These are phyloP conservation scores for Alethe diademata DNA, from an alignment of 2,113 vertebrate species.

Conservation along the genomic window DNA sequence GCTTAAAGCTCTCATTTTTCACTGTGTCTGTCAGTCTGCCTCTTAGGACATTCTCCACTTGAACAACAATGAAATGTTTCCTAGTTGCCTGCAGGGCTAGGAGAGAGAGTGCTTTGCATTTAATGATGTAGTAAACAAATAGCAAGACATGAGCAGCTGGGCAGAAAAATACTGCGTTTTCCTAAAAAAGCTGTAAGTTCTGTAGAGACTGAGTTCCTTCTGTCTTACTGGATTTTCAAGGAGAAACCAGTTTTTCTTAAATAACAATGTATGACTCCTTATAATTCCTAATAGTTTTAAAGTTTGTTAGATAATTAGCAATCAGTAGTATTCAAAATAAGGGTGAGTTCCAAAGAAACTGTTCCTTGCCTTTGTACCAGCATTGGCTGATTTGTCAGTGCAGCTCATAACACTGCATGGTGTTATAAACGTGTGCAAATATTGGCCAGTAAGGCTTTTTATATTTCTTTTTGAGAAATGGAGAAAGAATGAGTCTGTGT, in stretches of 20 bases:
- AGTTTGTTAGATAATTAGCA: neutral
- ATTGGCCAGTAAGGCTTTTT: neutral
- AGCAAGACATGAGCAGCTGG: neutral
- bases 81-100: neutral
- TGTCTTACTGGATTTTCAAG: neutral
- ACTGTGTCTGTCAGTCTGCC: neutral
- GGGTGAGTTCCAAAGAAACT: neutral
- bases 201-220: neutral
- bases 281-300: neutral
- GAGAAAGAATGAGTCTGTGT: neutral
- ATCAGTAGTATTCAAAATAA: neutral
- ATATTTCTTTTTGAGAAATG: neutral
- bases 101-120: neutral
- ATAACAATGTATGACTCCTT: neutral
- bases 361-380: neutral
- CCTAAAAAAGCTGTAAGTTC: neutral
- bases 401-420: neutral
- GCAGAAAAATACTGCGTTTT: neutral
- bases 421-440: neutral
- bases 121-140: neutral
- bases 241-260: neutral
- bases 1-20: neutral
- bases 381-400: neutral
- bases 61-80: neutral
- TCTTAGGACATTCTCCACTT: neutral